Percentiles rank a stretch among this genome's conserved stretches.
These are phyloP conservation scores for Lineus longissimus DNA, from an alignment of 1,140 invertebrate species.

Conservation along the genomic window DNA sequence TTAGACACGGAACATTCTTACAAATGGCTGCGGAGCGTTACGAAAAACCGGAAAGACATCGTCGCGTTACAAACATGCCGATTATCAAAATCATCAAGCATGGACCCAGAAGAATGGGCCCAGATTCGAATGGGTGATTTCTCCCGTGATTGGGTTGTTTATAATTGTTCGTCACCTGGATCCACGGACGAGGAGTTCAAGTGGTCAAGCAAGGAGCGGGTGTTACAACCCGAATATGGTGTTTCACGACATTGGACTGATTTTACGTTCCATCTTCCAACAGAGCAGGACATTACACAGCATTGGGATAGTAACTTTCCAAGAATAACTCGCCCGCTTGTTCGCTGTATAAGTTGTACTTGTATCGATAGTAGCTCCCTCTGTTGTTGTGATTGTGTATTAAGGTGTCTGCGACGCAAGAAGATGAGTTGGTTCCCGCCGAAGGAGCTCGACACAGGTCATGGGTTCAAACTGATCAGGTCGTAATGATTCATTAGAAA, in stretches of 20 bases:
- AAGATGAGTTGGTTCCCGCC: conserved; percentile 47
- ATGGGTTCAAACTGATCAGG: conserved; percentile 48
- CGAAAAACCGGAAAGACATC: conserved; percentile 23
- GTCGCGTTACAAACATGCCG: conserved; percentile 45
- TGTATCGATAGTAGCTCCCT: conserved; percentile 23
- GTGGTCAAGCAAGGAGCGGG: conserved; percentile 31
- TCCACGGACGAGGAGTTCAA: conserved; percentile 26
- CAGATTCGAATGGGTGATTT: conserved; percentile 35
- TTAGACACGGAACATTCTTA: conserved; percentile 42
- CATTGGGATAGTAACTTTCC: conserved; percentile 48
- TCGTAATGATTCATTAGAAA: no score
- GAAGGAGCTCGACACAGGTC: conserved; percentile 47
- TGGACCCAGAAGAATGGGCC: conserved; percentile 29
- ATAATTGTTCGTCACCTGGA: conserved; percentile 27
- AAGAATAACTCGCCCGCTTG: conserved; percentile 34
- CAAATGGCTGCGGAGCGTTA: conserved; percentile 35
- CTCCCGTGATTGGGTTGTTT: conserved; percentile 42
- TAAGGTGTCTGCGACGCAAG: conserved; percentile 40
- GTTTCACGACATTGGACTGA: conserved; percentile 43
- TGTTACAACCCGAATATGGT: conserved; percentile 29
- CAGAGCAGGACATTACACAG: conserved; percentile 35
- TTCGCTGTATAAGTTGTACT: conserved; percentile 37
- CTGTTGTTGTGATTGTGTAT: conserved; percentile 38
- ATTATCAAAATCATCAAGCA: conserved; percentile 10
- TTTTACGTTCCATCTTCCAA: conserved; percentile 47